These are phyloP conservation scores for Pilophorus perplexus DNA, from an alignment of 2,888 invertebrate species.

Conservation along the genomic window DNA sequence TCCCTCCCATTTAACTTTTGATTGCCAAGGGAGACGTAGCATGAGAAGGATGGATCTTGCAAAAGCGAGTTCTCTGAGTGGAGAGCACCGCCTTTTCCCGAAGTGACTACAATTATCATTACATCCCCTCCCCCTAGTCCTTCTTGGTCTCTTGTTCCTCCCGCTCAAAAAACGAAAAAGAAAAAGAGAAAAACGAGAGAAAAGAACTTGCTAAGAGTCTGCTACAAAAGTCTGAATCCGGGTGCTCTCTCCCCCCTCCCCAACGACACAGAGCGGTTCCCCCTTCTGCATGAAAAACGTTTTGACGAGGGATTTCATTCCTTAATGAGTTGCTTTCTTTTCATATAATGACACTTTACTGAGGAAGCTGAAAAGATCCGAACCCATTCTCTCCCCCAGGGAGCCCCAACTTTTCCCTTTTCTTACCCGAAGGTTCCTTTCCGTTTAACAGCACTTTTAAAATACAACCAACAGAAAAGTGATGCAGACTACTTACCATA, in stretches of 20 bases:
- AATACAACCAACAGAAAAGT: conserved; percentile 4
- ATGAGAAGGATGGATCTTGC: conserved; percentile 19
- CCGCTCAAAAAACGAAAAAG: not conserved
- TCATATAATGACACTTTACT: conserved; percentile 44
- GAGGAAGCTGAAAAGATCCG: conserved; percentile 28
- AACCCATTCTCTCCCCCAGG: conserved; percentile 13
- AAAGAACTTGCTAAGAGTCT: conserved; percentile 37
- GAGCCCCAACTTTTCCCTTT: conserved; percentile 12
- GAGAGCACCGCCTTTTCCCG: conserved; percentile 30
- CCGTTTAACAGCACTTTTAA: conserved; percentile 11
- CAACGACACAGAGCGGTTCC: conserved; percentile 26
- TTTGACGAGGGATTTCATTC: conserved; percentile 47
- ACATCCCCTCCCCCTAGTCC: conserved; percentile 20
- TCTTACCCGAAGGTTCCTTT: not conserved
- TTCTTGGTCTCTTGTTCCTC: conserved; percentile 12
- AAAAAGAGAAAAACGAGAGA: conserved; percentile 30
- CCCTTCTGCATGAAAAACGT: conserved; percentile 46
- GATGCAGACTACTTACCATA: conserved; percentile 8
- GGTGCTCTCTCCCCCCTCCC: no score
- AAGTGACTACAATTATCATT: conserved; percentile 43
- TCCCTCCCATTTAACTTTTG: conserved; percentile 43
- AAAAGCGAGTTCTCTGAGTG: conserved; percentile 26
- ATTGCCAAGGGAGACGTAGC: conserved; percentile 26
- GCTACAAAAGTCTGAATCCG: conserved; percentile 44
- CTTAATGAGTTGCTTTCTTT: conserved; percentile 48